Base-by-base conservation (phyloP, 2,888 invertebrate species). In the Smittia aterrima region DNA sequence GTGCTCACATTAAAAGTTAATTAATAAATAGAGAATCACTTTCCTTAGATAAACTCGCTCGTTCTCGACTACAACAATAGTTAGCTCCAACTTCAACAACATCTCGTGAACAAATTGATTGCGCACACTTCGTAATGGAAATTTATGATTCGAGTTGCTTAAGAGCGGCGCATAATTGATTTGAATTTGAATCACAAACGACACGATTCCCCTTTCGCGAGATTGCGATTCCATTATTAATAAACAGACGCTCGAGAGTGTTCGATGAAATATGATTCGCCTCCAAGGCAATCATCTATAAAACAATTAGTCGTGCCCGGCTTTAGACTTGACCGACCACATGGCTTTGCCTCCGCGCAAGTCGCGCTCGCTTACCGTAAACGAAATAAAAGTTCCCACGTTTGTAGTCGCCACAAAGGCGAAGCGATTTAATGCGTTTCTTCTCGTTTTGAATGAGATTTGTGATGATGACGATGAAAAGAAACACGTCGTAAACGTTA, bases 381-480 rank as follows among this genome's bases (percentile, higher is more conserved):
- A 47, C 16, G 47, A 47, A 27, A 71, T 53, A 53, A 72, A 72
- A 25, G 27, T 72, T 72, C 72, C 72, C 72, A 72, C 72, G 72
- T 72, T 72, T 22, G 25, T 22, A 18, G n/a, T 6, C 18, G 58
- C 4, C 58, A 47, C 47, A 47, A 47, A 47, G 38, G 47, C 47
- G 16, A 47, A 47, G 47, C 47, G 16, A 16, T 58, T 58, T 58
- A 58, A 58, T 58, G 58, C n/a, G 58, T 22, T 22, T 58, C 58
- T 18, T 58, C 58, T 18, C 18, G 3, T 58, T 58, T 58, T 3
- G 47, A 58, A 58, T 58, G 3, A 58, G 58, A 47, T 47, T 47
- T 47, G 11, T n/a, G 47, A 32, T 9, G 16, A 47, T 47, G 47
- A 32, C 32, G 16, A 47, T 47, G 47, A 47, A 47, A 47, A 22